These are phyloP conservation scores for Columbina picui DNA, from an alignment of 2,113 vertebrate species.

Conservation along the genomic window DNA sequence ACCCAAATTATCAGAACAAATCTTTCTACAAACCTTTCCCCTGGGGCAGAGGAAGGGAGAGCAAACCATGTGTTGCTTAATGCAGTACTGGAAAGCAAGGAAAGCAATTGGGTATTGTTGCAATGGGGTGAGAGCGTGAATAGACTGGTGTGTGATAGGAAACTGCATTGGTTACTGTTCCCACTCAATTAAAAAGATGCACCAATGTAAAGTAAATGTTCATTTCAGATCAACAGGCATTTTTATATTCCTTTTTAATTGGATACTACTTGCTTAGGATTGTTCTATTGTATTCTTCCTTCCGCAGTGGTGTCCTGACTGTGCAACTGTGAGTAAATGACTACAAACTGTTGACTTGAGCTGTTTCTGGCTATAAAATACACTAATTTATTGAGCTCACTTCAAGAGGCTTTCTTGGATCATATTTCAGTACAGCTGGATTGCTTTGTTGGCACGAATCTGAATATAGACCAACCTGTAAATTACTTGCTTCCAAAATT, in stretches of 20 bases:
- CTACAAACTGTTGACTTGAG: background rate
- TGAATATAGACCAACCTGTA: background rate
- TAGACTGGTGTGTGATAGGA: background rate
- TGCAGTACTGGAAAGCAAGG: conserved; percentile 5
- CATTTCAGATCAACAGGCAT: background rate
- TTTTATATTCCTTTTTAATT: background rate
- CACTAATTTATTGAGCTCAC: background rate
- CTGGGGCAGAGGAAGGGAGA: conserved; percentile 52
- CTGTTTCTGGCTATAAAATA: conserved; percentile 11
- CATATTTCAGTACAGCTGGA: background rate
- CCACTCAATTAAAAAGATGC: background rate
- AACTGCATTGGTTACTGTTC: background rate
- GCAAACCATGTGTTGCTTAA: conserved; percentile 39
- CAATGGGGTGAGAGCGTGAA: background rate
- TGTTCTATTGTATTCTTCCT: conserved; percentile 3
- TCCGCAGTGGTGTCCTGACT: background rate
- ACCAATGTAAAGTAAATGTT: background rate
- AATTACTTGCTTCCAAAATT: background rate
- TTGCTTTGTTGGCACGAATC: background rate
- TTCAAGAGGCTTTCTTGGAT: background rate
- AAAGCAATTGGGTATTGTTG: conserved; percentile 7
- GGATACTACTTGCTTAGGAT: background rate
- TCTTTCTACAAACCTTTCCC: conserved; percentile 4
- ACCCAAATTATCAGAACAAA: conserved; percentile 47
- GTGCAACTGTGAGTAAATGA: background rate